Evolutionary conservation across 2,113 vertebrate genomes (phyloP), one percentile per base, ranked within the genome.

Genomic region (Bubalus kerabau): DNA sequence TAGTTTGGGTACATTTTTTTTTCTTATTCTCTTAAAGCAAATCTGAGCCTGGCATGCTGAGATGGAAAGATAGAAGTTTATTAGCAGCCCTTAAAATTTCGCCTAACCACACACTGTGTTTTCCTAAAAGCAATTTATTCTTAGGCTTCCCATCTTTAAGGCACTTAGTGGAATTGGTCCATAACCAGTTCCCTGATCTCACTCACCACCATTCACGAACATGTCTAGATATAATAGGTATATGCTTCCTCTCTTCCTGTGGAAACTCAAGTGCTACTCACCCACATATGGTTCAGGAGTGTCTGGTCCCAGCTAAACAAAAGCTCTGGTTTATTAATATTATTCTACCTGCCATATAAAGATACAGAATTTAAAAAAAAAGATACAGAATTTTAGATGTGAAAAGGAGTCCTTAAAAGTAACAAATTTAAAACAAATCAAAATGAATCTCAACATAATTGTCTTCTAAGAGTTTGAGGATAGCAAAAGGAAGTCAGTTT

Each of bases 41-140:
- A 78, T 56, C 32, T 32, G 82, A 93, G 46, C 28, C 12, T 91
- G 85, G 28, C 54, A 90, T 14, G 36, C 48, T 62, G 30, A 95
- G 43, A 86, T 86, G 54, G 36, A 95, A 95, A 62, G 23, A 60
- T 2, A 0, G 13, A 97, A 36, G 30, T 97, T 94, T 95, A 30
- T 87, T 78, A 91, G 50, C 3, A 89, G 32, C 24, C 56, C 48
- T 94, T 94, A 97, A 88, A 95, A 54, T 94, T 86, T 50, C 91
- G 16, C 46, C 43, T 89, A 90, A 91, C 32, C 64, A 91, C 46
- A 82, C 21, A 89, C 67, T 67, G 40, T 74, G 19, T 62, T 97
- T 93, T 76, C 46, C 81, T 82, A 62, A 94, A 95, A 92, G 30
- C 30, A 90, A 56, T 71, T 46, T 85, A 67, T 78, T 92, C 64